Evolutionary conservation across 2,888 invertebrate species (phyloP).

Genomic region (Merodon equestris): DNA sequence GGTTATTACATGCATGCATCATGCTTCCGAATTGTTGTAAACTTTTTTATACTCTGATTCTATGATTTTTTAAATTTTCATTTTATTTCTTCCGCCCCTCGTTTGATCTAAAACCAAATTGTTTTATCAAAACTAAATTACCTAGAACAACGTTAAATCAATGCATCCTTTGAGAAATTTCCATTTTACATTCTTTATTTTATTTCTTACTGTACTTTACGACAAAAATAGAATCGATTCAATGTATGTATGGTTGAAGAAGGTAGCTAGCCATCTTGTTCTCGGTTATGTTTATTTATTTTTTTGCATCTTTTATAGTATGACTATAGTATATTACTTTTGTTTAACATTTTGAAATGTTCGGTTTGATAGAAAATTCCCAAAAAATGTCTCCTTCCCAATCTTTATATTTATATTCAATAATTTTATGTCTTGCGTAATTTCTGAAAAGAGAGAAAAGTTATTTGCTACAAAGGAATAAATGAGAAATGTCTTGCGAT

Average conservation of each 20-base stretch:
- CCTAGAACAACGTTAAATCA: slow-evolving; percentile 34
- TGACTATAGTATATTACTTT: slow-evolving; percentile 24
- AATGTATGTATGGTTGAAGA: no score
- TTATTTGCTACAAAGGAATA: no score
- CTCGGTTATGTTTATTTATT: no score
- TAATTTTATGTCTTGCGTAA: slow-evolving; percentile 59
- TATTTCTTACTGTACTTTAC: no score
- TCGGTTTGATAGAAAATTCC: slow-evolving; percentile 60
- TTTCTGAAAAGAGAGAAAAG: slow-evolving; percentile 52
- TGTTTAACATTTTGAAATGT: slow-evolving; percentile 55
- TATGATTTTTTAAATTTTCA: slow-evolving; percentile 38
- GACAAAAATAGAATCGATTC: no score
- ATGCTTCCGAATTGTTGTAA: slow-evolving; percentile 5
- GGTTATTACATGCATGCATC: no score
- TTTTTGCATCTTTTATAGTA: background rate
- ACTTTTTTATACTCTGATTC: slow-evolving; percentile 33
- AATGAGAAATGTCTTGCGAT: background rate
- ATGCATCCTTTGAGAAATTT: slow-evolving; percentile 22
- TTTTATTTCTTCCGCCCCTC: slow-evolving; percentile 23
- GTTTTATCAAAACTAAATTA: slow-evolving; percentile 40
- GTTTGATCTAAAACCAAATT: slow-evolving; percentile 27
- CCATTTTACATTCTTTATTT: no score
- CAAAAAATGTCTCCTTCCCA: slow-evolving; percentile 50
- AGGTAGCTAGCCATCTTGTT: no score
- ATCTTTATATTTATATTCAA: slow-evolving; percentile 53